phyloP scores from a whole-genome alignment of 1,140 invertebrate genomes.

The Heterodera carotae region DNA sequence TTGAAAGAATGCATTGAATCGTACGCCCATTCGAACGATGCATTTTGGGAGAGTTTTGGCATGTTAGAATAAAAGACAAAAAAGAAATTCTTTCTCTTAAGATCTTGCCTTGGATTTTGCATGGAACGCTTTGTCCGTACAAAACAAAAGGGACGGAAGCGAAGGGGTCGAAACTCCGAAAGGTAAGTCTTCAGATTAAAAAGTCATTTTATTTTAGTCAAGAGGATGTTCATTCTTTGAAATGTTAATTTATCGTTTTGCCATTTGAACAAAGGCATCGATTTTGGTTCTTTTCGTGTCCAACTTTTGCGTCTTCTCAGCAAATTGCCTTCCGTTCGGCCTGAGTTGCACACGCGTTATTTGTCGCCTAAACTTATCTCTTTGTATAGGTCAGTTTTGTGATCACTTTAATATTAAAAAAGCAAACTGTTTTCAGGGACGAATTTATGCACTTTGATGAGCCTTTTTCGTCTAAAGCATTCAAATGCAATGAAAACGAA shows the following conservation, averaged over 20 bases:
- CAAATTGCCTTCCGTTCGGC: constrained; percentile 22
- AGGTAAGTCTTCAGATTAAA: background rate
- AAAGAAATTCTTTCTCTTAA: background rate
- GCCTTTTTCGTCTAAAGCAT: background rate
- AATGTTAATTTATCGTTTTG: no score
- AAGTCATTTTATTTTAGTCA: no score
- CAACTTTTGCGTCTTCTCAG: constrained; percentile 39
- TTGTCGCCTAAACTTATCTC: constrained; percentile 20
- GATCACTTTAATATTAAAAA: background rate
- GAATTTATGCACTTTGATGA: constrained; percentile 22
- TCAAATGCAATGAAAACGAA: background rate
- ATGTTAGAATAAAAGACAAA: background rate
- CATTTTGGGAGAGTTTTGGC: constrained; percentile 38
- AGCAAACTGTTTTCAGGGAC: constrained; percentile 6
- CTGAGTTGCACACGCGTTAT: constrained; percentile 33
- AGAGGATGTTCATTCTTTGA: no score
- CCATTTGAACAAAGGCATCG: no score
- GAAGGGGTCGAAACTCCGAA: background rate
- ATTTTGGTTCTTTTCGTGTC: constrained; percentile 39
- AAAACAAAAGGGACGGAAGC: background rate
- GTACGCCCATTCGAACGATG: constrained; percentile 11
- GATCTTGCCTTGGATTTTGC: constrained; percentile 10
- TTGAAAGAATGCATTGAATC: constrained; percentile 35
- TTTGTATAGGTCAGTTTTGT: constrained; percentile 29
- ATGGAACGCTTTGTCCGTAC: constrained; percentile 17